phyloP scores from a whole-genome alignment of 2,113 vertebrate species.

The Pionites leucogaster region DNA sequence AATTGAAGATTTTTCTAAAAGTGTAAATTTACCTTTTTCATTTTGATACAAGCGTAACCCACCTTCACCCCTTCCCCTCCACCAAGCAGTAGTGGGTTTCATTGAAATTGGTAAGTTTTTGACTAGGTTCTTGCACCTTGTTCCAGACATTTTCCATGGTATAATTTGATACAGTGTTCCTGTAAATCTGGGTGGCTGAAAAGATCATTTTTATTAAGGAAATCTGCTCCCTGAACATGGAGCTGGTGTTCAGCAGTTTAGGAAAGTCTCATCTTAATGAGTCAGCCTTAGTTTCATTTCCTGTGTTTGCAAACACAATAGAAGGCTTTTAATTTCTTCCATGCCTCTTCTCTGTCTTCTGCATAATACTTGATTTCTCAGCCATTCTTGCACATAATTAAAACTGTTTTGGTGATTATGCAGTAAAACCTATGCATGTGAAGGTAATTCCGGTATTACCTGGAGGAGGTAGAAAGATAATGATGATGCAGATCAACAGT shows the following conservation, averaged over 20 bases:
- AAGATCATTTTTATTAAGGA: neutral
- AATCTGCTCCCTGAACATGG: neutral
- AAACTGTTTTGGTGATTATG: neutral
- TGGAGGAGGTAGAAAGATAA: neutral
- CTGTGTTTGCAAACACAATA: constrained; percentile 47
- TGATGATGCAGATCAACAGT: neutral
- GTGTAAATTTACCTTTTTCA: neutral
- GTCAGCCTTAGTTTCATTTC: constrained; percentile 51
- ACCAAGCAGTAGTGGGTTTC: neutral
- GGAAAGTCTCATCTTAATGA: constrained; percentile 19
- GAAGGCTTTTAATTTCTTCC: constrained; percentile 43
- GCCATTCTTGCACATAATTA: neutral
- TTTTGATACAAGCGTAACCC: neutral
- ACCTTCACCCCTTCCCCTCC: neutral
- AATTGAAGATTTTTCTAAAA: neutral
- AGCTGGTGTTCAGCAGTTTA: neutral
- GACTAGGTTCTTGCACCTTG: neutral
- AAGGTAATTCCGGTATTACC: neutral
- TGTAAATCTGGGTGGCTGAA: neutral
- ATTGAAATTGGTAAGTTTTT: neutral
- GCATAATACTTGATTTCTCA: neutral
- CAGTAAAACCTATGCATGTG: neutral
- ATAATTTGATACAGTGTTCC: neutral
- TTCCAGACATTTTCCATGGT: neutral
- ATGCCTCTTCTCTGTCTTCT: neutral